These are phyloP conservation scores for Phrynocephalus vlangalii DNA, from an alignment of 2,797 vertebrate species.

Conservation along the genomic window DNA sequence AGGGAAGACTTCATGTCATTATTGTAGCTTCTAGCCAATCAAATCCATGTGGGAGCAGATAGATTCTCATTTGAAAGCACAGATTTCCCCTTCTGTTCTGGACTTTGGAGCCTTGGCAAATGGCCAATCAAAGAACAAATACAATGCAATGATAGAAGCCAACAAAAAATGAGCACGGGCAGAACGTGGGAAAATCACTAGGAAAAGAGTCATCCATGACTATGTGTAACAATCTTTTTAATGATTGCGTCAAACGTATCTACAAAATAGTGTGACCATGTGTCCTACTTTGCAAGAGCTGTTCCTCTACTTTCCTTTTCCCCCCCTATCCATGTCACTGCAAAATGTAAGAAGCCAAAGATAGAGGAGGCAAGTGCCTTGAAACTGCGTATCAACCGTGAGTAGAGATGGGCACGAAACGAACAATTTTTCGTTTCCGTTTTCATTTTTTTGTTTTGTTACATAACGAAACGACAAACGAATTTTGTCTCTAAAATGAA, in stretches of 20 bases:
- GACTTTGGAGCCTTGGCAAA: background rate
- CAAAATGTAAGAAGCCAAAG: background rate
- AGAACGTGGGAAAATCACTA: too few species aligned
- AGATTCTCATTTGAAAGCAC: too few species aligned
- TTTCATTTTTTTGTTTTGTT: too few species aligned
- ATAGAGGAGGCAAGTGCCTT: background rate
- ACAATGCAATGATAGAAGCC: too few species aligned
- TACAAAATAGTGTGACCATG: background rate
- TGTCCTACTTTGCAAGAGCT: background rate
- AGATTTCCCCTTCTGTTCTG: background rate
- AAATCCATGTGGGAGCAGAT: too few species aligned
- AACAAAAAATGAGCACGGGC: too few species aligned
- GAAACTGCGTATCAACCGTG: background rate
- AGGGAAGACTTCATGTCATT: too few species aligned
- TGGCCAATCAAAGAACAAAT: background rate
- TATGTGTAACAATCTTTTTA: background rate
- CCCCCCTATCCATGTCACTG: background rate
- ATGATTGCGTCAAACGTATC: background rate
- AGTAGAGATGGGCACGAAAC: background rate
- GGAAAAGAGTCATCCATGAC: background rate
- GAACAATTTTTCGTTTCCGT: too few species aligned
- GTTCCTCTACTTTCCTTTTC: background rate
- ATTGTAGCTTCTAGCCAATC: too few species aligned
- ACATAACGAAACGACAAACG: too few species aligned
- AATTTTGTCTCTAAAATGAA: too few species aligned